Evolutionary conservation across 2,113 vertebrate species (phyloP), one percentile per base, ranked within the genome.

Genomic region (Mesembrinibis cayennensis): DNA sequence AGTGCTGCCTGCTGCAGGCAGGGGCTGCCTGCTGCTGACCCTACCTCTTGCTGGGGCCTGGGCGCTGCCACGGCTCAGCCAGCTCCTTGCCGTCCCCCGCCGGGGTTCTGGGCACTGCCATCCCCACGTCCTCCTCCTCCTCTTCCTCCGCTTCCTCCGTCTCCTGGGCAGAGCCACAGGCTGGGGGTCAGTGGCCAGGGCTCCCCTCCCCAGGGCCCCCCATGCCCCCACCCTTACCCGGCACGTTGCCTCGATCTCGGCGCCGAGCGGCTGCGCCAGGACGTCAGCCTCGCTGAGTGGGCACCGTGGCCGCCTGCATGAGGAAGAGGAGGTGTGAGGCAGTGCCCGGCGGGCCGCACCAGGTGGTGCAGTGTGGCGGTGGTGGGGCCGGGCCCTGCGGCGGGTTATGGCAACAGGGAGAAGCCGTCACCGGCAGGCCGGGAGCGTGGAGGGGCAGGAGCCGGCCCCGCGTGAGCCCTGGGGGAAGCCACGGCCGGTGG

Each of bases 241-340:
- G 45, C 76, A 22, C 0, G 1, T 40, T 0, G 3, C 73, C 0
- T 3, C 36, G 14, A 36, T 36, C 0, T 61, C 58, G 9, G 58
- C 9, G 9, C 58, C 14, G 9, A 61, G 4, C 6, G 59, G 74
- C 61, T 26, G 34, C 29, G 14, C 45, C 8, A 12, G 58, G 58
- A 36, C 14, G 9, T 73, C 61, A 5, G 1, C 27, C 32, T 44
- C 82, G 17, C 53, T 1, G 0, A 36, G 67, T 0, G 76, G 67
- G 61, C 61, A 67, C 90, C 90, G 67, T 0, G 67, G 90, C 52
- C 52, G 61, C 82, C 90, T 92, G 76, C 0, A 14, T 21, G 45
- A 53, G 34, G 59, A 11, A 38, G 23, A 52, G 36, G 27, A 85
- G 67, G 59, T 5, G 27, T 30, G 21, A n/a, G 13, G 58, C 34